A percentile compares a stretch with the other conserved stretches of the same genome.
These are phyloP conservation scores for Motacilla tschutschensis DNA, from an alignment of 2,113 vertebrate genomes.

Conservation along the genomic window DNA sequence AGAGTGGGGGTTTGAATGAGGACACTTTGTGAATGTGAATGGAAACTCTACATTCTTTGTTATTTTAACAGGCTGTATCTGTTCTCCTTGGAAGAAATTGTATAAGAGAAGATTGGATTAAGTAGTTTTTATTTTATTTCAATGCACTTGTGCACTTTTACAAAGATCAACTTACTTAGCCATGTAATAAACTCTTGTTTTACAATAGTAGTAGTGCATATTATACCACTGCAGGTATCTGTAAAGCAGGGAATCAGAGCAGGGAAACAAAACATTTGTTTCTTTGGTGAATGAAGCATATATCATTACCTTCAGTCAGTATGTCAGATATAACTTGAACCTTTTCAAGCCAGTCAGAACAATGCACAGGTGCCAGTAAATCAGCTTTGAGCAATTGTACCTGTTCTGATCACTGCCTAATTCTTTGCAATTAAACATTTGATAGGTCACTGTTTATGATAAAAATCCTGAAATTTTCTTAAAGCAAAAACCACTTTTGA, in stretches of 20 bases:
- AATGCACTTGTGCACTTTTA: slow-evolving; percentile 84
- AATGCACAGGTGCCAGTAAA: slow-evolving; percentile 54
- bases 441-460: background rate
- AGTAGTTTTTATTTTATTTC: slow-evolving; percentile 91
- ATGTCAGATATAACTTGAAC: slow-evolving; percentile 64
- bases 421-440: slow-evolving; percentile 38
- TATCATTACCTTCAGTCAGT: slow-evolving; percentile 73
- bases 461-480: background rate
- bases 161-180: slow-evolving; percentile 86
- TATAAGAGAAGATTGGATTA: slow-evolving; percentile 85
- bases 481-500: background rate
- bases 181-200: slow-evolving; percentile 85
- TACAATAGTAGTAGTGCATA: slow-evolving; percentile 77
- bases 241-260: slow-evolving; percentile 70
- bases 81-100: slow-evolving; percentile 85
- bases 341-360: slow-evolving; percentile 59
- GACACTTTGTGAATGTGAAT: slow-evolving; percentile 95
- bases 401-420: background rate
- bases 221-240: slow-evolving; percentile 72
- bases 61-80: slow-evolving; percentile 97
- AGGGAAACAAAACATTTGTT: slow-evolving; percentile 77
- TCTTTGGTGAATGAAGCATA: slow-evolving; percentile 72
- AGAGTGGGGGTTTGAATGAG: slow-evolving; percentile 88
- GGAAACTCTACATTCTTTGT: slow-evolving; percentile 93
- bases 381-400: slow-evolving; percentile 48